phyloP scores from a whole-genome alignment of 2,113 vertebrate species.

The Tragelaphus buxtoni region DNA sequence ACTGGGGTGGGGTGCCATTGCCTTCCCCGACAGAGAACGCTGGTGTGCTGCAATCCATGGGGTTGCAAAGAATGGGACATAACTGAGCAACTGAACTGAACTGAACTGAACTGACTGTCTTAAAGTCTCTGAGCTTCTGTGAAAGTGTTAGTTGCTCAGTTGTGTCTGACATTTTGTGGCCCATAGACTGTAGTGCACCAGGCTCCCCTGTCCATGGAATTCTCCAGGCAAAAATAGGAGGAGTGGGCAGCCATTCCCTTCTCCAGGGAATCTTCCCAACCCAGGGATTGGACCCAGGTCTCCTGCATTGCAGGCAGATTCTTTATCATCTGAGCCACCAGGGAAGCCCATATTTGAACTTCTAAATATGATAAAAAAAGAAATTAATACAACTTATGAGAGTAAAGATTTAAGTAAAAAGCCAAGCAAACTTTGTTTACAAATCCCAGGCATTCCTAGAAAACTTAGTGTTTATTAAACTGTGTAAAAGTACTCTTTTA shows the following conservation, averaged over 20 bases:
- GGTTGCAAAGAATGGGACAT: background rate
- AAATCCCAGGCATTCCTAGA: background rate
- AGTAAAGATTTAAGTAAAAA: background rate
- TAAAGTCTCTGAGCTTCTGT: background rate
- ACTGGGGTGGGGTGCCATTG: too few relatives aligned
- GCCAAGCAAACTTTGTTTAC: background rate
- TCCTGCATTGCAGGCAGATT: background rate
- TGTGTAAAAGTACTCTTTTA: background rate
- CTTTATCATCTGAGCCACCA: background rate
- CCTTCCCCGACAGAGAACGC: too few relatives aligned
- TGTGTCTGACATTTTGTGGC: background rate
- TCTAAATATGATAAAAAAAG: conserved; percentile 3
- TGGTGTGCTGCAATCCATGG: background rate
- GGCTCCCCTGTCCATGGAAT: background rate
- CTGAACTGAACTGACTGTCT: background rate
- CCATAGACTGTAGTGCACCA: background rate
- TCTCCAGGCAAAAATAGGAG: background rate
- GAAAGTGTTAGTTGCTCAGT: background rate
- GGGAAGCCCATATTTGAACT: background rate
- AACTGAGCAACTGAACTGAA: background rate
- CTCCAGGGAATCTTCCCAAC: background rate
- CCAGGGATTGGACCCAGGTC: background rate
- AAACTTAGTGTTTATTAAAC: background rate
- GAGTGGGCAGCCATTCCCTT: background rate
- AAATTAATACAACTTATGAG: background rate